A percentile compares a stretch with the other conserved stretches of the same genome.
phyloP scores from a whole-genome alignment of 2,113 vertebrate species.

The Phoenicopterus ruber region DNA sequence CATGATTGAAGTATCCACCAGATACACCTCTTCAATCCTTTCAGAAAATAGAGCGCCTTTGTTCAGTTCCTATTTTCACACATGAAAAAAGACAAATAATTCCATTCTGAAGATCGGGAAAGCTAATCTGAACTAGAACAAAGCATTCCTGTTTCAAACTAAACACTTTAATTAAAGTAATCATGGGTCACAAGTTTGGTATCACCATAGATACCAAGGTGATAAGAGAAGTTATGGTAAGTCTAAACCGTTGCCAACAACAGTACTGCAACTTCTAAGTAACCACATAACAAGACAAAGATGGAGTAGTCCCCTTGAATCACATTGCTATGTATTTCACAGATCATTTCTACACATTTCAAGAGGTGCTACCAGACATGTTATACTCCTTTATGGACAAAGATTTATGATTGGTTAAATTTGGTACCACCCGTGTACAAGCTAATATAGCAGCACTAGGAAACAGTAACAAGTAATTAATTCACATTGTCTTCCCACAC shows the following conservation, averaged over 20 bases:
- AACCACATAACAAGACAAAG: background rate
- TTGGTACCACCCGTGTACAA: background rate
- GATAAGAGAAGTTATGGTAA: background rate
- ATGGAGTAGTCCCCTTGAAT: background rate
- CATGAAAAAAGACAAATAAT: background rate
- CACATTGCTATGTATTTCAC: background rate
- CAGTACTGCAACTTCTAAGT: background rate
- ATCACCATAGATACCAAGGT: constrained; percentile 7
- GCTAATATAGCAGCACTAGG: background rate
- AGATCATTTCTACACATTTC: background rate
- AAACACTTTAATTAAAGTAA: constrained; percentile 20
- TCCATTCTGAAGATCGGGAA: background rate
- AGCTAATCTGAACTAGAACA: background rate
- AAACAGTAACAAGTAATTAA: constrained; percentile 17
- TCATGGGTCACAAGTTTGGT: constrained; percentile 1
- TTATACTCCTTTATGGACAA: background rate
- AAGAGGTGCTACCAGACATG: background rate
- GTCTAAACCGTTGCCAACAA: background rate
- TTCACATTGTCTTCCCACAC: background rate
- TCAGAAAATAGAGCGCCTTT: background rate
- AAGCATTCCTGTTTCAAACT: constrained; percentile 12
- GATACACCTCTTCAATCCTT: background rate
- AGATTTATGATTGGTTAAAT: background rate
- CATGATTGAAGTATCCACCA: background rate
- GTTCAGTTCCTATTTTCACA: background rate